Base-by-base conservation (phyloP, 2,797 vertebrate genomes). In the Xyrichtys novacula region DNA sequence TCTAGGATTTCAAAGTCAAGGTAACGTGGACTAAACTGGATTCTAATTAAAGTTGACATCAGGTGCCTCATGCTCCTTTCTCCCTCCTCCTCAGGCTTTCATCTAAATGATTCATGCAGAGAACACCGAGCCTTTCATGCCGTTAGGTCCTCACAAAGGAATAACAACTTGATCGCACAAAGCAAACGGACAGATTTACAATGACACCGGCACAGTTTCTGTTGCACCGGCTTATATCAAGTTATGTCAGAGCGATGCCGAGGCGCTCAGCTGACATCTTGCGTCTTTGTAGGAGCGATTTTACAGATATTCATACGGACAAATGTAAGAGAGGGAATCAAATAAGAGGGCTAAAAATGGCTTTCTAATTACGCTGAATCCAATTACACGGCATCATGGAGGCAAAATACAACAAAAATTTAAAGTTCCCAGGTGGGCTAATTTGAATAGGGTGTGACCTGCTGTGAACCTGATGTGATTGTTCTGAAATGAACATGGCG, bases 41-140 rank as follows among this genome's bases (percentile, higher is more conserved):
- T 88, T 90, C 79, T 93, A 93, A 94, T 94, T 94, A 93, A 93
- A 92, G 80, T 83, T 93, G 93, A 92, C 91, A 91, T 89, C 91
- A 91, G 91, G 91, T 91, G 90, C 85, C 89, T 87, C 72, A 7
- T 77, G 71, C 74, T 76, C 72, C 78, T 85, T 44, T 46, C 62
- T 59, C 58, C 76, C 82, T 59, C 82, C 78, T 90, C 84, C 84
- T 81, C 81, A 16, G 86, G 86, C 90, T 91, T 92, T 92, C 89
- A 93, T 91, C 89, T 92, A 91, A 92, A 92, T 93, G 89, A 93
- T 93, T 93, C 91, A 93, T 92, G 91, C 86, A 81, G 88, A 84
- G 87, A 92, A 88, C 85, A 80, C 78, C 70, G 56, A 86, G 81
- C 86, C 90, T 90, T 89, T 87, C 81, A 88, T 88, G 88, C 86